A percentile compares a stretch with the other conserved stretches of the same genome.
These are phyloP conservation scores for Pseudorasbora parva DNA, from an alignment of 2,113 vertebrate genomes.

Conservation along the genomic window DNA sequence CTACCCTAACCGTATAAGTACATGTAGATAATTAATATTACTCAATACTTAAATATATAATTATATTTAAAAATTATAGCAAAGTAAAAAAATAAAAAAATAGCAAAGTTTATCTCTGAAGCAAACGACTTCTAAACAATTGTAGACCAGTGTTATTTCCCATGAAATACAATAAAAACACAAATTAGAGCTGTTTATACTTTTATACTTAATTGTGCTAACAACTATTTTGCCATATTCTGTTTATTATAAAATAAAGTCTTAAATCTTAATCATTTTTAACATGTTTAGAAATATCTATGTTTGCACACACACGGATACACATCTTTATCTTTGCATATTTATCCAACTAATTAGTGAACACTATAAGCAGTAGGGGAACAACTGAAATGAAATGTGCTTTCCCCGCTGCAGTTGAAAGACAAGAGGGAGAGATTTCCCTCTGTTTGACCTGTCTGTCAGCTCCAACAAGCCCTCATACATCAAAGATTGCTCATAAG, in stretches of 20 bases:
- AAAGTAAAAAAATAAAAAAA: no score
- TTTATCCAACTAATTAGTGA: neutral
- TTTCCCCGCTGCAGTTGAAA: neutral
- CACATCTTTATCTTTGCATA: neutral
- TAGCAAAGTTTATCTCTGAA: no score
- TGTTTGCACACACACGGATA: neutral
- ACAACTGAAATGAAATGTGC: neutral
- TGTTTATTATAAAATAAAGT: neutral
- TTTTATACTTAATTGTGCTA: neutral
- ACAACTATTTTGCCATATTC: neutral
- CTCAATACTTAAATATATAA: no score
- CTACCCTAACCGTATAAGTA: no score
- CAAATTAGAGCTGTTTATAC: no score
- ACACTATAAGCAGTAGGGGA: neutral
- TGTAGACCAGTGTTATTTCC: no score
- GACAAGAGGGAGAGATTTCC: conserved; percentile 69
- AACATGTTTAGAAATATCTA: neutral
- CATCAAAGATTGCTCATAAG: conserved; percentile 74
- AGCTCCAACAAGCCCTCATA: conserved; percentile 56
- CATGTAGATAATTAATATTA: no score
- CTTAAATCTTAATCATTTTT: neutral
- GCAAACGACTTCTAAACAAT: no score
- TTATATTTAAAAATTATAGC: no score
- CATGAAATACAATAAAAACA: no score
- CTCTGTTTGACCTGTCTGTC: conserved; percentile 71